phyloP scores from a whole-genome alignment of 2,888 invertebrate genomes.

The Lobophora halterata region DNA sequence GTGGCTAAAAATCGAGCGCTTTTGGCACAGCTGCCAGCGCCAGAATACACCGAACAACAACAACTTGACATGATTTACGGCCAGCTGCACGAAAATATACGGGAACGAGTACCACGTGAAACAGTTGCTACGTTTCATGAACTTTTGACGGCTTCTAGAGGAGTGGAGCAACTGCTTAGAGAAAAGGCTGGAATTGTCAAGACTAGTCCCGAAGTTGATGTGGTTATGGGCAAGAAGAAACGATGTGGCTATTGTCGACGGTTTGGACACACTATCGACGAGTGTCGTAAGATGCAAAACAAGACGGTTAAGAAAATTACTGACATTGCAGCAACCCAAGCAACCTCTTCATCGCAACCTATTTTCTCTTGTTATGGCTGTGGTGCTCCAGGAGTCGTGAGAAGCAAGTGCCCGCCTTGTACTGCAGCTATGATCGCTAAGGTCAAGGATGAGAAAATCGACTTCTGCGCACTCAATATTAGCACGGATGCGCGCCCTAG shows the following conservation, averaged over 20 bases:
- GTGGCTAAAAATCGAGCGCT: too few relatives aligned
- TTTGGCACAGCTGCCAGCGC: too few relatives aligned
- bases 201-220: too few relatives aligned
- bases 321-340: constrained; percentile 15
- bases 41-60: too few relatives aligned
- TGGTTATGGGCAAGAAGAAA: not conserved
- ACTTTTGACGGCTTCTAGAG: constrained; percentile 2
- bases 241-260: constrained; percentile 5
- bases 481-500: constrained; percentile 14
- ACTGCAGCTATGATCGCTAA: not conserved
- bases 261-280: constrained; percentile 2
- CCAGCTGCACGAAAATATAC: too few relatives aligned
- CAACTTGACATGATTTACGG: too few relatives aligned
- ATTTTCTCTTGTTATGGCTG: constrained; percentile 26
- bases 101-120: too few relatives aligned
- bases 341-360: constrained; percentile 23
- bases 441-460: constrained; percentile 1
- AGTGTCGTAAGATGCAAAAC: not conserved
- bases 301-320: not conserved
- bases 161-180: constrained; percentile 4
- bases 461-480: constrained; percentile 17
- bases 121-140: not conserved
- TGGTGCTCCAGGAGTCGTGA: constrained; percentile 20
- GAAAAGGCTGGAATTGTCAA: too few relatives aligned
- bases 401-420: constrained; percentile 18